Percentiles rank a stretch among this genome's conserved stretches.
phyloP scores from a whole-genome alignment of 2,113 vertebrate genomes.

The Etheostoma cragini region DNA sequence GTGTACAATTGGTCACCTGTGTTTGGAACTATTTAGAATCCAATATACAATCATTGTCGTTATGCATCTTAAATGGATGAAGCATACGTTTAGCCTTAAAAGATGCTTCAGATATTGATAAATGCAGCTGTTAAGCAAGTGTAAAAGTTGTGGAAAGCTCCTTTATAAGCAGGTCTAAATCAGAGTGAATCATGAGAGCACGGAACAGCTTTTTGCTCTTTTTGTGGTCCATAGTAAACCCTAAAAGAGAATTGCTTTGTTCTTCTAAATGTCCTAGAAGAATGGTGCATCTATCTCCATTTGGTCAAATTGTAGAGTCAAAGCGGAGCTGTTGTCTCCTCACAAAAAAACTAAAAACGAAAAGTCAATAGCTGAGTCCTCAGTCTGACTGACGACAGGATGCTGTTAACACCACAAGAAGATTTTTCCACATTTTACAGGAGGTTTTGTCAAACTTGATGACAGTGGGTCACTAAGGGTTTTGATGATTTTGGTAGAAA shows the following conservation, averaged over 20 bases:
- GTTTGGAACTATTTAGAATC: no score
- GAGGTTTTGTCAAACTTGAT: conserved; percentile 30
- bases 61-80: no score
- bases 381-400: conserved; percentile 31
- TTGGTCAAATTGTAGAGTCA: not conserved
- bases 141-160: no score
- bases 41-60: no score
- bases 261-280: no score
- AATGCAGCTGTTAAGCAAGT: no score
- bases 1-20: no score
- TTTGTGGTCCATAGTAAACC: not conserved
- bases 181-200: not conserved
- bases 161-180: not conserved
- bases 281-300: not conserved
- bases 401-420: conserved; percentile 36
- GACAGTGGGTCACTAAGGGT: conserved; percentile 29
- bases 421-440: conserved; percentile 45
- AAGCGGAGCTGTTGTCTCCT: conserved; percentile 13
- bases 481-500: conserved; percentile 27
- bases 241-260: not conserved
- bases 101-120: not conserved
- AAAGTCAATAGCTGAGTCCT: conserved; percentile 22
- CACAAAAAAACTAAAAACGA: not conserved
- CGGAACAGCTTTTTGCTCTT: not conserved
- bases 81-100: no score